Percentiles rank a stretch among this genome's conserved stretches.
Conservation (phyloP, 2,888 invertebrate species). For the Noctua janthina region DNA sequence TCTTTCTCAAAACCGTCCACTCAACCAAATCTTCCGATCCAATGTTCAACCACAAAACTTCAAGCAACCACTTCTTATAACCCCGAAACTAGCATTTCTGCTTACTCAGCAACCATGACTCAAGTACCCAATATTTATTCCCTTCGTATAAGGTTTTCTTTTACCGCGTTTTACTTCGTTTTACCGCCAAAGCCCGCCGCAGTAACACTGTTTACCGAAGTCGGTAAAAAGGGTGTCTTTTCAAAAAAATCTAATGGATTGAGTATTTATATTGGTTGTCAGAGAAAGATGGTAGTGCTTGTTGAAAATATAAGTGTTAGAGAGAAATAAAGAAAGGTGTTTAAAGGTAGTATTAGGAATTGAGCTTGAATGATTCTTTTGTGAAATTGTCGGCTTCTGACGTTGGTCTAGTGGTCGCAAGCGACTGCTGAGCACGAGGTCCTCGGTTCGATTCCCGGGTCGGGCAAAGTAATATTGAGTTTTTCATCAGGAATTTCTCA, state of each 20-base stretch:
- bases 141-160: constrained; percentile 50
- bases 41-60: neutral
- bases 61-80: constrained; percentile 12
- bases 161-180: constrained; percentile 57
- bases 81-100: constrained; percentile 41
- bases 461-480: too few relatives aligned
- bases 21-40: neutral
- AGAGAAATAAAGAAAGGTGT: constrained; percentile 25
- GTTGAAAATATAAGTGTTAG: constrained; percentile 33
- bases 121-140: constrained; percentile 61
- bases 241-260: constrained; percentile 61
- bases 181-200: constrained; percentile 67
- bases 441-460: too few relatives aligned
- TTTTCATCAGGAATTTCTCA: too few relatives aligned
- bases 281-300: constrained; percentile 32
- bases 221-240: constrained; percentile 53
- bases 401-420: too few relatives aligned
- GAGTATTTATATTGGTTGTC: constrained; percentile 35
- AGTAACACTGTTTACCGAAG: constrained; percentile 58
- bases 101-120: constrained; percentile 53
- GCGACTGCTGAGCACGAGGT: too few relatives aligned
- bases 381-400: constrained; percentile 7
- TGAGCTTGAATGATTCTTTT: constrained; percentile 32
- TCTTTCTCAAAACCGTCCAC: neutral
- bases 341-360: constrained; percentile 27